Evolutionary conservation across 2,888 invertebrate species (phyloP).

Genomic region (Frankliniella intonsa): DNA sequence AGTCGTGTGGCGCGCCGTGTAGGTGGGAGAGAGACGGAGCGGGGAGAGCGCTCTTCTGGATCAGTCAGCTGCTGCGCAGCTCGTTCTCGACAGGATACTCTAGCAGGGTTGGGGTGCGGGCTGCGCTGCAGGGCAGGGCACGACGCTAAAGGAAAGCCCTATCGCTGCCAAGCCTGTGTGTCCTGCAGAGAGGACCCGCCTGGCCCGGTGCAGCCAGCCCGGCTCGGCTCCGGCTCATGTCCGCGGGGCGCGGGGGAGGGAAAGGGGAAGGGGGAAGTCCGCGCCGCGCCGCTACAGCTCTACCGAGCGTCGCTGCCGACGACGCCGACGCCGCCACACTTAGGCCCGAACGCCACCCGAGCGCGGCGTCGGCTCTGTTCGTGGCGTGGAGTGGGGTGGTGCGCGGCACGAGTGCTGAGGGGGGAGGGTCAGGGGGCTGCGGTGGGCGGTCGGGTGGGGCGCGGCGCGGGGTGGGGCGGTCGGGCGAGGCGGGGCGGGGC

Average conservation of each 20-base stretch:
- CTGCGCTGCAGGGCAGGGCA: no score
- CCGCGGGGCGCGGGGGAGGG: not conserved
- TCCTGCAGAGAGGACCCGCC: not conserved
- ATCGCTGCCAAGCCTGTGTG: not conserved
- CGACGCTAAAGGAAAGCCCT: not conserved
- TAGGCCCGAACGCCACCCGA: conserved; percentile 6
- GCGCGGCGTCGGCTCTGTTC: not conserved
- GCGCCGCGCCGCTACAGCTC: not conserved
- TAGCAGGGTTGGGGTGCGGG: no score
- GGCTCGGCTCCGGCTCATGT: no score
- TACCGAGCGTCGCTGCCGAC: not conserved
- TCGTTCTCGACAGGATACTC: no score
- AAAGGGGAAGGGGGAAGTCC: not conserved
- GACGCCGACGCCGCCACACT: not conserved
- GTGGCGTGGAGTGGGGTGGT: not conserved
- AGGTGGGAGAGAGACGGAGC: no score
- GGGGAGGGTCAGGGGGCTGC: not conserved
- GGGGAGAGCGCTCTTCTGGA: no score
- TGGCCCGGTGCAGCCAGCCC: not conserved
- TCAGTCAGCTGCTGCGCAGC: no score
- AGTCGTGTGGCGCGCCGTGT: no score
- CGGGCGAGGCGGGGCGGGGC: not conserved
- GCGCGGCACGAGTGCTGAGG: not conserved
- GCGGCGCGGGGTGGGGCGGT: not conserved
- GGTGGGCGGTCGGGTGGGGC: not conserved